phyloP scores from a whole-genome alignment of 37 sponge, comb jelly and placozoan genomes.

The Halichondria panicea region DNA sequence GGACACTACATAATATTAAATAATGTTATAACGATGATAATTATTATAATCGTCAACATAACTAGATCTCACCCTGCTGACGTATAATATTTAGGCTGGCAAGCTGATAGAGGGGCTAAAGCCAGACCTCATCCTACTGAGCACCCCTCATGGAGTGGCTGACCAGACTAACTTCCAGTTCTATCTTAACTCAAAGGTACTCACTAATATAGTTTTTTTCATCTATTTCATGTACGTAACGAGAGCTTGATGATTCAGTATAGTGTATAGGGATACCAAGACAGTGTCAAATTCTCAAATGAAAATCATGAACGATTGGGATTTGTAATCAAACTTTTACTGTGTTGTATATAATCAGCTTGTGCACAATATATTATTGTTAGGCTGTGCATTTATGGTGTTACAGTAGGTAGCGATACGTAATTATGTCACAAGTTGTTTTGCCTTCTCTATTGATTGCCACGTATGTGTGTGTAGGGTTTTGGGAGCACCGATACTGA shows the following conservation, averaged over 20 bases:
- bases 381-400: too few relatives aligned
- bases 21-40: background rate
- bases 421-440: background rate
- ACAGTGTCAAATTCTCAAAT: too few relatives aligned
- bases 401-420: too few relatives aligned
- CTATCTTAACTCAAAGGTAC: conserved; percentile 55
- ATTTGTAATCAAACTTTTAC: too few relatives aligned
- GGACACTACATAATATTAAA: too few relatives aligned
- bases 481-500: conserved; percentile 72
- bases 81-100: conserved; percentile 47
- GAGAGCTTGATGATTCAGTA: too few relatives aligned
- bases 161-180: conserved; percentile 66
- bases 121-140: conserved; percentile 69
- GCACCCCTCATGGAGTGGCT: conserved; percentile 79
- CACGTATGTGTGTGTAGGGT: conserved; percentile 9
- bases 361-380: too few relatives aligned
- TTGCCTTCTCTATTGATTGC: background rate
- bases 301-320: too few relatives aligned
- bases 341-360: too few relatives aligned
- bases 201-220: background rate
- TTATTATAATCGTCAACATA: background rate
- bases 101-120: conserved; percentile 19
- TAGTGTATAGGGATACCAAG: too few relatives aligned
- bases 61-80: background rate
- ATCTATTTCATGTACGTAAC: too few relatives aligned